These are phyloP conservation scores for Arothron firmamentum DNA, from an alignment of 2,113 vertebrate genomes.

Conservation along the genomic window DNA sequence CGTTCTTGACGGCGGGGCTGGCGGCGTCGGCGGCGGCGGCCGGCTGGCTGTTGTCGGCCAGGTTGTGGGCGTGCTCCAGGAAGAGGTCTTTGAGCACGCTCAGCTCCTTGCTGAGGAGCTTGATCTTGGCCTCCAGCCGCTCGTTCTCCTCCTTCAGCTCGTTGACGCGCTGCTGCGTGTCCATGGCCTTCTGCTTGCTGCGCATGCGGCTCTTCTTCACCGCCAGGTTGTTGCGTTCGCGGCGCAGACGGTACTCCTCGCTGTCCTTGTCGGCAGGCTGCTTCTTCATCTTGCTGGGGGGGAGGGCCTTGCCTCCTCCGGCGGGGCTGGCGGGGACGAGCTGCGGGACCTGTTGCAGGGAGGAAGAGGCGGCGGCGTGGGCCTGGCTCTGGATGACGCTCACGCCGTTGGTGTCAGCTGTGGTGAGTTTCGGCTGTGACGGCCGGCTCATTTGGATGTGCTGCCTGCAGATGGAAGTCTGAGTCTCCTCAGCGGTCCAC, in stretches of 20 bases:
- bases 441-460: conserved; percentile 90
- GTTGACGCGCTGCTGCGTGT: conserved; percentile 92
- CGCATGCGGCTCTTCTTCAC: conserved; percentile 98
- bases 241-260: conserved; percentile 89
- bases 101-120: conserved; percentile 95
- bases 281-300: conserved; percentile 87
- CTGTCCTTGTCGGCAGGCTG: conserved; percentile 85
- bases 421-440: conserved; percentile 73
- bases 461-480: conserved; percentile 34
- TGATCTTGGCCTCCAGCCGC: conserved; percentile 97
- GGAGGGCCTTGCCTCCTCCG: conserved; percentile 80
- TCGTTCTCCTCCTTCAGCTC: conserved; percentile 99
- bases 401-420: conserved; percentile 79
- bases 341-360: conserved; percentile 86
- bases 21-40: conserved; percentile 65
- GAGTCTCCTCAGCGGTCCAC: conserved; percentile 35
- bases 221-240: conserved; percentile 97
- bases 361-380: conserved; percentile 55
- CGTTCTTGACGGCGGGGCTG: conserved; percentile 47
- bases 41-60: conserved; percentile 90
- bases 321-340: conserved; percentile 74
- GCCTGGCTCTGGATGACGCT: conserved; percentile 83
- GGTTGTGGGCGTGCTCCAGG: conserved; percentile 95
- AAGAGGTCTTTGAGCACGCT: conserved; percentile 98
- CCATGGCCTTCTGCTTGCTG: conserved; percentile 97